A percentile compares a stretch with the other conserved stretches of the same genome.
Evolutionary conservation across 2,888 invertebrate genomes (phyloP).

Genomic region (Phalera bucephala): DNA sequence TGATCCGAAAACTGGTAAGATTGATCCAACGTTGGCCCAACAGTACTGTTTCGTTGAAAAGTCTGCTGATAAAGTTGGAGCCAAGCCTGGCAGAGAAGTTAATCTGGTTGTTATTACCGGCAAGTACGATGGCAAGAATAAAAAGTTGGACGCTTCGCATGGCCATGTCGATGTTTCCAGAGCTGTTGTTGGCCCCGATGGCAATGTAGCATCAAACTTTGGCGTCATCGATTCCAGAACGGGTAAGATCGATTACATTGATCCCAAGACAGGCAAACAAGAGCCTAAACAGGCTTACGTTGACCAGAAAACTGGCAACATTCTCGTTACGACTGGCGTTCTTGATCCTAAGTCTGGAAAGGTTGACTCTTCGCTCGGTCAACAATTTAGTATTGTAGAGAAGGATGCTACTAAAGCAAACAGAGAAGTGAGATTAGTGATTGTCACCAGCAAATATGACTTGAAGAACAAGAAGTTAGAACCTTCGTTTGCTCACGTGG

Average conservation of each 20-base stretch:
- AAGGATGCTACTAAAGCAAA: constrained; percentile 87
- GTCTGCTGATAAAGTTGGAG: constrained; percentile 77
- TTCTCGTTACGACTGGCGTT: constrained; percentile 85
- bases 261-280: constrained; percentile 85
- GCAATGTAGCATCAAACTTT: constrained; percentile 83
- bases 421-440: constrained; percentile 80
- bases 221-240: constrained; percentile 86
- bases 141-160: constrained; percentile 71
- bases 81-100: constrained; percentile 76
- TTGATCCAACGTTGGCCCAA: constrained; percentile 86
- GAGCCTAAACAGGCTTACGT: constrained; percentile 86
- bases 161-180: constrained; percentile 82
- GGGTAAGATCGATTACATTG: constrained; percentile 84
- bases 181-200: constrained; percentile 83
- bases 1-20: constrained; percentile 86
- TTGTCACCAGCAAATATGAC: constrained; percentile 84
- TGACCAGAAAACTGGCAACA: constrained; percentile 87
- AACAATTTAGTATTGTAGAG: constrained; percentile 86
- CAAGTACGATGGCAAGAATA: constrained; percentile 84
- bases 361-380: constrained; percentile 85
- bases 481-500: constrained; percentile 79
- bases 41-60: constrained; percentile 86
- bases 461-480: constrained; percentile 76
- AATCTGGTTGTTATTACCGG: constrained; percentile 84
- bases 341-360: constrained; percentile 86